These are phyloP conservation scores for Halcyon malimbica DNA, from an alignment of 2,113 vertebrate genomes.

Conservation along the genomic window DNA sequence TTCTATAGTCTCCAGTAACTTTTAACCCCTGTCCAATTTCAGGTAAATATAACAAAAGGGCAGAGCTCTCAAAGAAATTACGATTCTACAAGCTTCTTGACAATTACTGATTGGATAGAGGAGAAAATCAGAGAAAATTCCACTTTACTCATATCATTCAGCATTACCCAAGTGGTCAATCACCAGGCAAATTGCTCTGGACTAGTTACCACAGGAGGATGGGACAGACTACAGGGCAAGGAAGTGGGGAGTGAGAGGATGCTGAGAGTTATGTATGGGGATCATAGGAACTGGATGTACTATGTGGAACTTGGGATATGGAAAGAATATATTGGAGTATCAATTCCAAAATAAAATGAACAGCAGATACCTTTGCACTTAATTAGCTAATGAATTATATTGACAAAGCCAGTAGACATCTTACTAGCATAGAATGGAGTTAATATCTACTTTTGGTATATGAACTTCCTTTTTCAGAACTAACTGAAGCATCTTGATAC, in stretches of 20 bases:
- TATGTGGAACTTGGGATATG: background rate
- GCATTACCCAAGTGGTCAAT: background rate
- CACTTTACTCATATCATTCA: rapidly evolving
- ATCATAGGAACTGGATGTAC: background rate
- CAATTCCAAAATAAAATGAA: background rate
- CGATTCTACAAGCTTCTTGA: background rate
- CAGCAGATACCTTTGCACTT: background rate
- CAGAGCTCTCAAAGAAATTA: background rate
- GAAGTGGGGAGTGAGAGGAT: background rate
- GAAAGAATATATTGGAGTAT: background rate
- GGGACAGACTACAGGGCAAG: background rate
- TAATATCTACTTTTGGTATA: background rate
- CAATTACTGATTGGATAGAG: background rate
- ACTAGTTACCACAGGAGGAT: background rate
- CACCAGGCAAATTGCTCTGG: background rate
- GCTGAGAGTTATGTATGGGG: rapidly evolving
- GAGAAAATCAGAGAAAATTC: background rate
- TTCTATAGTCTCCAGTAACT: background rate
- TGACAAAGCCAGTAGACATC: background rate
- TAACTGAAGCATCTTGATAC: background rate
- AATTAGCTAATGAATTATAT: background rate
- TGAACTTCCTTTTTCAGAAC: background rate
- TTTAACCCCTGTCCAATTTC: background rate
- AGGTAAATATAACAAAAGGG: background rate
- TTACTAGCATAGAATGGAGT: background rate